A percentile compares a stretch with the other conserved stretches of the same genome.
phyloP scores from a whole-genome alignment of 2,888 invertebrate genomes.

The Paralinhomoeus sp. region DNA sequence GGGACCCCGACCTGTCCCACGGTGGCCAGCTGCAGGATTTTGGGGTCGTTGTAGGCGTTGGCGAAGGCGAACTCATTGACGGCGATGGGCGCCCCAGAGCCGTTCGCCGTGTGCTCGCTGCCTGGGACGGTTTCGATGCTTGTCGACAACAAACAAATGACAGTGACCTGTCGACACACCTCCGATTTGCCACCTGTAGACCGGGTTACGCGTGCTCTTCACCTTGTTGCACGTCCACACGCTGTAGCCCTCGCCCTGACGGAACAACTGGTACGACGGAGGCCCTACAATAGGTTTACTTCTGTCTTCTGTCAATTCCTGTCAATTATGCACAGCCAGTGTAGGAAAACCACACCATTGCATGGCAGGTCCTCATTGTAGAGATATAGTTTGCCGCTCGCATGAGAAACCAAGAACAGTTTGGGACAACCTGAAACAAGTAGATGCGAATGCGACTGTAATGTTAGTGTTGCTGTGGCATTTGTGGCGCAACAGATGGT shows the following conservation, averaged over 20 bases:
- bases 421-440: slow-evolving; percentile 44
- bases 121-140: no score
- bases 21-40: no score
- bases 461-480: no score
- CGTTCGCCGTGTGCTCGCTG: no score
- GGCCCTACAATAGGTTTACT: no score
- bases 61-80: slow-evolving; percentile 95
- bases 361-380: slow-evolving; percentile 87
- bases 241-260: slow-evolving; percentile 59
- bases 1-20: slow-evolving; percentile 44
- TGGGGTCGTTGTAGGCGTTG: slow-evolving; percentile 76
- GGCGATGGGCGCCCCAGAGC: slow-evolving; percentile 27
- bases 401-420: slow-evolving; percentile 75
- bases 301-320: no score
- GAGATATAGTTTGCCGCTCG: slow-evolving; percentile 83
- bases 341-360: no score
- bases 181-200: slow-evolving; percentile 45
- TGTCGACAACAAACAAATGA: no score
- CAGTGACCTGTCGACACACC: no score
- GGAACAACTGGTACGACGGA: slow-evolving; percentile 2
- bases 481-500: no score
- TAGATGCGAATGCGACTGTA: no score
- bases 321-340: no score
- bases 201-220: slow-evolving; percentile 78
- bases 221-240: slow-evolving; percentile 88